Percentiles rank a stretch among this genome's conserved stretches.
Evolutionary conservation across 2,797 vertebrate species (phyloP).

Genomic region (Lacerta viridis): DNA sequence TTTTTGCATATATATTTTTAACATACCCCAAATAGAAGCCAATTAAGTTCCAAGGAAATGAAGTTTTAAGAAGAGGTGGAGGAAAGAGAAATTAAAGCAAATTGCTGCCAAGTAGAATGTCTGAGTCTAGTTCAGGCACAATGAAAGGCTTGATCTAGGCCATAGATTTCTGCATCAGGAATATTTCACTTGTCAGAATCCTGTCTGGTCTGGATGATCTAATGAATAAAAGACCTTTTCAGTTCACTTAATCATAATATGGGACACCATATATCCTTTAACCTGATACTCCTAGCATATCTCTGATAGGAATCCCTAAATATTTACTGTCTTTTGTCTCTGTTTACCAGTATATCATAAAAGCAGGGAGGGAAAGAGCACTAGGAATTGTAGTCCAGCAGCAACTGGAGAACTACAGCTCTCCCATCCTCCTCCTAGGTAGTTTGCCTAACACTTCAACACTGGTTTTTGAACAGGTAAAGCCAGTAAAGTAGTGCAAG

Average conservation of each 20-base stretch:
- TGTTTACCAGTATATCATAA: too few relatives aligned
- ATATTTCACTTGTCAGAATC: neutral
- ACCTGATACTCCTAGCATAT: neutral
- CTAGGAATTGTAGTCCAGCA: too few relatives aligned
- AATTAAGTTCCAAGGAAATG: neutral
- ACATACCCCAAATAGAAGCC: neutral
- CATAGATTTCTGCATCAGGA: too few relatives aligned
- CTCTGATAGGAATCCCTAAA: neutral
- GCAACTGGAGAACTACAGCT: too few relatives aligned
- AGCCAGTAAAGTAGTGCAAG: neutral
- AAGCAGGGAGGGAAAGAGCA: too few relatives aligned
- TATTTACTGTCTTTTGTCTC: too few relatives aligned
- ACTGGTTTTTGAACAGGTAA: constrained; percentile 26
- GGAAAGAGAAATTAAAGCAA: neutral
- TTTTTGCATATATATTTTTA: neutral
- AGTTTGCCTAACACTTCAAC: neutral
- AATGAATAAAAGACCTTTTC: neutral
- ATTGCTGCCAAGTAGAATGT: neutral
- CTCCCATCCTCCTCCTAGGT: too few relatives aligned
- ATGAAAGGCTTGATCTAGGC: neutral
- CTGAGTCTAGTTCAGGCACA: too few relatives aligned
- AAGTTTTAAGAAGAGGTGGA: neutral
- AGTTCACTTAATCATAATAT: neutral
- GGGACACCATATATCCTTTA: neutral
- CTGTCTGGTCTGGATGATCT: neutral